Evolutionary conservation across 2,888 invertebrate genomes (phyloP), one percentile per base, ranked within the genome.

Genomic region (Conus canariensis): DNA sequence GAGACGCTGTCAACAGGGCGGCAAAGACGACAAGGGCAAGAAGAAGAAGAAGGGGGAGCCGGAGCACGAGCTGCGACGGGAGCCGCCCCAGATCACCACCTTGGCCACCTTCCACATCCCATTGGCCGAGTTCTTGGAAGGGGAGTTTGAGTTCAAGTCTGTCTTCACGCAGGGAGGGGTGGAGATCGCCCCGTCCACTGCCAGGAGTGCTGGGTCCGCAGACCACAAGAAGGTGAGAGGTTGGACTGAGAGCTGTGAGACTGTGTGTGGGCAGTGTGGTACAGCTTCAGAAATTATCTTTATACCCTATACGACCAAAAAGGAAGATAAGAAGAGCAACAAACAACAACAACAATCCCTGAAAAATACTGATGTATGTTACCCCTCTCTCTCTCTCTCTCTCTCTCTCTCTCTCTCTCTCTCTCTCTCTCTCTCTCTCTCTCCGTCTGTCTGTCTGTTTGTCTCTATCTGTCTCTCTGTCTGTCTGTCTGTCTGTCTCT

Each of bases 81-180:
- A 93, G 90, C 94, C 95, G 7, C 94, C 95, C 16, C 95, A 95
- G 58, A 93, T 93, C 88, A 94, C 92, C 59, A 95, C 94, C 3
- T 93, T 96, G 8, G 95, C 95, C 45, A 92, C 93, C 9, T 96
- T 95, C 93, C 95, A 95, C 90, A 92, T 95, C 16, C 93, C 94
- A 0, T 91, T 95, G 87, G 93, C 93, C 8, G 94, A 94, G 58
- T 95, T 96, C 90, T 92, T 95, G 22, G 95, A 95, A 82, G 95
- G 95, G 67, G 95, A 95, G 80, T 94, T 93, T 90, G 92, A 93
- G 22, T 93, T 92, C 87, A 88, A 93, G 87, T 93, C 93, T 19
- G 92, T 93, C 14, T 94, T 93, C 90, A 93, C 93, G 10, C 92
- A 94, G 85, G 94, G 93, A 59, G 92, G 92, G 2, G 93, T 93